Base-by-base conservation (phyloP, 1,140 invertebrate genomes). In the Drosophila rufa region DNA sequence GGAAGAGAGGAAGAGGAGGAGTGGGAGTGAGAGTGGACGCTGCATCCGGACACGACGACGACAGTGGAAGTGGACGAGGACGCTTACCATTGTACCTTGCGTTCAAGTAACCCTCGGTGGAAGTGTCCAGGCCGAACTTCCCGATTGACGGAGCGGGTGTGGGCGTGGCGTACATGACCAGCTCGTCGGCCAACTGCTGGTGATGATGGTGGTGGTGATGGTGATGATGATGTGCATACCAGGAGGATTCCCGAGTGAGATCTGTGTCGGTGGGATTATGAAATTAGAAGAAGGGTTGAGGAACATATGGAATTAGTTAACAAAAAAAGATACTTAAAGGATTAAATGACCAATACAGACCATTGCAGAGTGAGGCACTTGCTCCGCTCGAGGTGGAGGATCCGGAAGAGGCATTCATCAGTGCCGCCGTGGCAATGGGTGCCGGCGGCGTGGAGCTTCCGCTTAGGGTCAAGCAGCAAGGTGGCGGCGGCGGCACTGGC, bases 81-180 rank as follows among this genome's bases (percentile, higher is more conserved):
- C 75, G 84, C 91, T 92, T 90, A 92, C 91, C 91, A 81, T 92
- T 92, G 81, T 92, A 92, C 91, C 91, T 92, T 91, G 91, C 82
- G 84, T 89, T 92, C 70, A 92, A 80, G 84, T 92, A 92, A 74
- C 86, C 86, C 86, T 92, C 91, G 47, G 89, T 92, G 51, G 91
- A 85, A 51, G 85, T 87, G 80, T 92, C 91, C 73, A 92, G 69
- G 11, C 91, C 91, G 56, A 92, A 92, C 50, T 92, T 92, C 7
- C 82, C 85, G 75, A 92, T 92, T 40, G 91, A 73, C 15, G 86
- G 79, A 55, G 84, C 62, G 40, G 84, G 83, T 40, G 91, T 59
- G 71, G 82, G 90, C 53, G 91, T 70, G 66, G 84, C 80, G 55
- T 92, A 92, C 89, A 92, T 81, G 45, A 91, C 91, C 64, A 92